phyloP scores from a whole-genome alignment of 2,797 vertebrate species.

The Semotilus atromaculatus region DNA sequence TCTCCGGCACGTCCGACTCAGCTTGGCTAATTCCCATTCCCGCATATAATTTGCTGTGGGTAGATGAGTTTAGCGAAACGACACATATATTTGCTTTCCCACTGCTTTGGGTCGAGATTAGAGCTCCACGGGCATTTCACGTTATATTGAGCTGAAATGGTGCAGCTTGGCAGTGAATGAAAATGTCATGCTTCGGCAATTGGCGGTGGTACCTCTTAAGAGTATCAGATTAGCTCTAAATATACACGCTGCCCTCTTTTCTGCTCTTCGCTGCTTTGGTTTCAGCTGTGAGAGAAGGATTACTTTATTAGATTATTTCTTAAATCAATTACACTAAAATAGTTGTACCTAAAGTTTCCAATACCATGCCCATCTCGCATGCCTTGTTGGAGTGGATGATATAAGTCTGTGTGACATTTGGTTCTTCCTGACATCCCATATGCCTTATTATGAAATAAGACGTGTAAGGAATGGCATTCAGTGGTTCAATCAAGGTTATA shows the following conservation, averaged over 20 bases:
- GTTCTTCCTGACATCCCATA: neutral
- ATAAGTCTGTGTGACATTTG: constrained; percentile 27
- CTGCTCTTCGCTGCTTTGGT: neutral
- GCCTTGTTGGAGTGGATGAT: neutral
- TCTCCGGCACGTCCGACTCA: neutral
- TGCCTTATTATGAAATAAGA: neutral
- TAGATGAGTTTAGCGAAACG: constrained; percentile 24
- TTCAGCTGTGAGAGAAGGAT: constrained; percentile 31
- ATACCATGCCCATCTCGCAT: neutral
- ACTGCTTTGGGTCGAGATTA: constrained; percentile 18
- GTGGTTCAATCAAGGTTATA: constrained; percentile 12
- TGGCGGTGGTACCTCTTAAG: neutral
- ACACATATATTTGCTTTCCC: constrained; percentile 37
- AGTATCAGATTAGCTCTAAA: constrained; percentile 37
- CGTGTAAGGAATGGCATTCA: neutral
- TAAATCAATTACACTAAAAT: constrained; percentile 54
- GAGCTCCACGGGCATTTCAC: constrained; percentile 4
- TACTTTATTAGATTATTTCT: constrained; percentile 53
- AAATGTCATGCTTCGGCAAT: constrained; percentile 17
- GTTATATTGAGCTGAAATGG: constrained; percentile 25
- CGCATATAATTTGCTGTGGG: neutral
- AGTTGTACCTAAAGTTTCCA: constrained; percentile 43
- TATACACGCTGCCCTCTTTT: constrained; percentile 26
- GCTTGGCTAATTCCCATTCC: constrained; percentile 28
- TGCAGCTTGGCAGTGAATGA: constrained; percentile 2